Percentiles rank a stretch among this genome's conserved stretches.
Conservation (phyloP, 2,888 invertebrate genomes). For the Apotomis betuletana region DNA sequence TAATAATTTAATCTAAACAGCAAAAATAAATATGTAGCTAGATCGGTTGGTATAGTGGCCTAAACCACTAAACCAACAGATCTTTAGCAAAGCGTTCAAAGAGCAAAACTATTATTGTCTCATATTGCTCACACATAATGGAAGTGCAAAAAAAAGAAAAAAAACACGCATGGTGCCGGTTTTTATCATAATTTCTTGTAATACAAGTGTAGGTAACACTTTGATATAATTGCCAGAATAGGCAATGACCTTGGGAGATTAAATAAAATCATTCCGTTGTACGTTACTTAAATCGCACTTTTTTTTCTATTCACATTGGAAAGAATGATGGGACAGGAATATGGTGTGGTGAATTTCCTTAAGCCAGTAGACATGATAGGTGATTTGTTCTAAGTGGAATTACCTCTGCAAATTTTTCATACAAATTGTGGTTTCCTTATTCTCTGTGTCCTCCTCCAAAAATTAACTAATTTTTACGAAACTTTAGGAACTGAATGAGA, state of each 20-base stretch:
- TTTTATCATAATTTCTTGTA: constrained; percentile 29
- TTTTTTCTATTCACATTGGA: neutral
- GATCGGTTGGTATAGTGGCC: no score
- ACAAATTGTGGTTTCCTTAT: no score
- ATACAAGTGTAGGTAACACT: constrained; percentile 28
- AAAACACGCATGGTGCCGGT: constrained; percentile 30
- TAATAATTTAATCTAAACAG: neutral
- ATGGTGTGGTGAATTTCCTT: neutral
- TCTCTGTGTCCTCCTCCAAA: no score
- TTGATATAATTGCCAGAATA: constrained; percentile 27
- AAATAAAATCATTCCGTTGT: constrained; percentile 10
- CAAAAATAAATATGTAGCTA: neutral
- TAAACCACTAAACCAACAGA: constrained; percentile 2
- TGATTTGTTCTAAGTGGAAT: no score
- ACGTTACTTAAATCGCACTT: neutral
- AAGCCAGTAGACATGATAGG: no score
- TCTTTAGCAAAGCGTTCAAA: neutral
- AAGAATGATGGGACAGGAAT: neutral
- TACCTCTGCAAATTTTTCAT: no score
- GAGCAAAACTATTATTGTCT: constrained; percentile 8
- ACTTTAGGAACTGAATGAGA: no score
- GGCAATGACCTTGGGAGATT: constrained; percentile 24
- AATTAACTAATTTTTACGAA: no score
- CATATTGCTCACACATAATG: constrained; percentile 16
- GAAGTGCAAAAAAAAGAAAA: constrained; percentile 31